These are phyloP conservation scores for Eriocheir sinensis DNA, from an alignment of 1,140 invertebrate genomes.

Conservation along the genomic window DNA sequence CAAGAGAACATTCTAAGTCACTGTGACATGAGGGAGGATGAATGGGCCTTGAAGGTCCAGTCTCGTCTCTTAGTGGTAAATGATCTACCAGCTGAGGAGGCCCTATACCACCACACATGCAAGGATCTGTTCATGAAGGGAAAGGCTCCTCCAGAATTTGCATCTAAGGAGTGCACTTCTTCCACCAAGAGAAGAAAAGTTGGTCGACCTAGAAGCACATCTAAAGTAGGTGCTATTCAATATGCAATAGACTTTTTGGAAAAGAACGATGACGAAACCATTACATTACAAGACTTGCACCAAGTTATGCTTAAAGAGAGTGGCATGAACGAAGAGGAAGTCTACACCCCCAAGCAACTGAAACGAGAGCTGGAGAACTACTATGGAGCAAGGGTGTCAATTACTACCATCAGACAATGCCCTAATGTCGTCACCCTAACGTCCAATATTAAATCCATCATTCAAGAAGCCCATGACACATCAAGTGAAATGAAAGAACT, in stretches of 20 bases:
- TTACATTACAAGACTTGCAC: slow-evolving; percentile 61
- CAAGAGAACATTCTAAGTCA: slow-evolving; percentile 52
- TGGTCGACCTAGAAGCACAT: slow-evolving; percentile 50
- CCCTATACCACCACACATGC: slow-evolving; percentile 47
- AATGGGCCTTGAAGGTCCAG: slow-evolving; percentile 46
- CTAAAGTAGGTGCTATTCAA: slow-evolving; percentile 53
- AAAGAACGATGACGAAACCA: slow-evolving; percentile 59
- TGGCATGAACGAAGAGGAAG: slow-evolving; percentile 29
- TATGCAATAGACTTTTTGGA: slow-evolving; percentile 61
- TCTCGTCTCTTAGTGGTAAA: slow-evolving; percentile 46
- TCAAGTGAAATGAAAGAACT: slow-evolving; percentile 51
- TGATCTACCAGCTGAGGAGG: slow-evolving; percentile 56
- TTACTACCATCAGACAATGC: slow-evolving; percentile 56
- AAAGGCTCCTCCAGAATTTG: slow-evolving; percentile 57
- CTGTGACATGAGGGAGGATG: slow-evolving; percentile 44
- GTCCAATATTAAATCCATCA: slow-evolving; percentile 52
- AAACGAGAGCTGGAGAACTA: slow-evolving; percentile 51
- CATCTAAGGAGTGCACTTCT: slow-evolving; percentile 41
- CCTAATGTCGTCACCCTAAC: slow-evolving; percentile 52
- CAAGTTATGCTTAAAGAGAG: slow-evolving; percentile 54
- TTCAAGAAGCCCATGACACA: slow-evolving; percentile 54
- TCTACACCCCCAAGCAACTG: slow-evolving; percentile 62
- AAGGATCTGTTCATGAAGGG: slow-evolving; percentile 54
- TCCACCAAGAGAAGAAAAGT: slow-evolving; percentile 52
- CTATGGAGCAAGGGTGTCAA: slow-evolving; percentile 51